These are phyloP conservation scores for Amphiprion percula DNA, from an alignment of 2,113 vertebrate genomes.

Conservation along the genomic window DNA sequence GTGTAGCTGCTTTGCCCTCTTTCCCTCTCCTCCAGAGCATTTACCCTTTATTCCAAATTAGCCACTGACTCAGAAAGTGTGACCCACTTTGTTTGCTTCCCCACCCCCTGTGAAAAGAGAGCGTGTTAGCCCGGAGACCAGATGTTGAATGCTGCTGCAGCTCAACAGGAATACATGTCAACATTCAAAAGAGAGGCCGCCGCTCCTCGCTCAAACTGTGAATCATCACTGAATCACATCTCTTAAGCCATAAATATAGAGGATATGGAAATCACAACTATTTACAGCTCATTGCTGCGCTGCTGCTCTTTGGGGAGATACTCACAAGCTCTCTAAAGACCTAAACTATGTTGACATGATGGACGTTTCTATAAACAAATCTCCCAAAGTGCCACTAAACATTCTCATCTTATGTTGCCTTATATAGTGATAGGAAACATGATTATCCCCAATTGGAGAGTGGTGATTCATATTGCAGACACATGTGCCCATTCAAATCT, in stretches of 20 bases:
- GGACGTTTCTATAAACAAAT: too few species aligned
- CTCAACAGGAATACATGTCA: conserved; percentile 19
- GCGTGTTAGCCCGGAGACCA: conserved; percentile 48
- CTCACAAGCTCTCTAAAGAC: not conserved
- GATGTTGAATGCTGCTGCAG: conserved; percentile 53
- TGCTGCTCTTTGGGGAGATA: not conserved
- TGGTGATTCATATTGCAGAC: not conserved
- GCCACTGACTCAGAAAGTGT: conserved; percentile 71
- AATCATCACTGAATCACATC: conserved; percentile 49
- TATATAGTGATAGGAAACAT: not conserved
- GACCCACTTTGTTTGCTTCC: conserved; percentile 71
- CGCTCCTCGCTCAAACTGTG: conserved; percentile 4
- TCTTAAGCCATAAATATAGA: conserved; percentile 11
- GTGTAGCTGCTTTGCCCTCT: conserved; percentile 4
- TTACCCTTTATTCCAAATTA: conserved; percentile 60
- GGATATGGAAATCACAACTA: not conserved
- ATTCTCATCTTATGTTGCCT: not conserved
- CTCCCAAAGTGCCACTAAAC: not conserved
- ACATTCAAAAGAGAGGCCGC: not conserved
- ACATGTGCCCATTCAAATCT: too few species aligned
- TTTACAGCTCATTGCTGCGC: not conserved
- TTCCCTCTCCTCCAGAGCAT: conserved; percentile 38
- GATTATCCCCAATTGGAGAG: not conserved
- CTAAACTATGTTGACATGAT: not conserved
- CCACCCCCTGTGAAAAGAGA: conserved; percentile 56